Evolutionary conservation across 2,113 vertebrate species (phyloP).

Genomic region (Rhynchopsitta pachyrhyncha): DNA sequence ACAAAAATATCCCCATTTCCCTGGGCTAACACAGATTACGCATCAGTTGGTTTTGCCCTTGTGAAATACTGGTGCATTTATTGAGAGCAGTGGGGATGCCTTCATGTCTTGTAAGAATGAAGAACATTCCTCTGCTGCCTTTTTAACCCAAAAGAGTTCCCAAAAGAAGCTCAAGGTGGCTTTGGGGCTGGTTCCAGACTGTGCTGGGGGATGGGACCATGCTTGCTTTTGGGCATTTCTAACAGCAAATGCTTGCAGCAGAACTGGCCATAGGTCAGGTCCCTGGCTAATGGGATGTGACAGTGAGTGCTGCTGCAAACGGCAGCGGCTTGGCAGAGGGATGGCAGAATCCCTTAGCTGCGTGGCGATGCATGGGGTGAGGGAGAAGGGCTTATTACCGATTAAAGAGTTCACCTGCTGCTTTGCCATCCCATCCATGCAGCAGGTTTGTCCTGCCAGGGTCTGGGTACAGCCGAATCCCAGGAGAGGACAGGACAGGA

Average conservation of each 20-base stretch:
- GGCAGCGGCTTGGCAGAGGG: not conserved
- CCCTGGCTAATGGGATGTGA: not conserved
- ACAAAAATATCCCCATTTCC: not conserved
- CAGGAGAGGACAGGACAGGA: not conserved
- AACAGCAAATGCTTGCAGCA: not conserved
- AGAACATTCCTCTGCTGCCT: not conserved
- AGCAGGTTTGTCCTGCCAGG: not conserved
- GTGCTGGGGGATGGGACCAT: not conserved
- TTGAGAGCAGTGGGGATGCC: not conserved
- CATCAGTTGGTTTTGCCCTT: not conserved
- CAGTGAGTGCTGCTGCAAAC: not conserved
- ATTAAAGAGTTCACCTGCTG: not conserved
- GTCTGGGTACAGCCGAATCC: rapidly evolving
- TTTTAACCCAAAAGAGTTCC: not conserved
- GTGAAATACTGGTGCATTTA: not conserved
- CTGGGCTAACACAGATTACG: not conserved
- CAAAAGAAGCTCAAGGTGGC: not conserved
- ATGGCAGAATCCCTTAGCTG: rapidly evolving
- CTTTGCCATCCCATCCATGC: not conserved
- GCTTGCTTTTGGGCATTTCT: not conserved
- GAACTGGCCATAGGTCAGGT: rapidly evolving
- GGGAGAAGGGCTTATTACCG: not conserved
- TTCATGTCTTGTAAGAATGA: not conserved
- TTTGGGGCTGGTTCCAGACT: not conserved
- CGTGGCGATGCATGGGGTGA: rapidly evolving